Percentiles rank a stretch among this genome's conserved stretches.
phyloP scores from a whole-genome alignment of 2,113 vertebrate genomes.

The Oryctolagus cuniculus region mOryCun1.1 NC_091435.1:16623001-16623500 shows the following conservation, averaged over 20 bases:
- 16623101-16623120: neutral
- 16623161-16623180: neutral
- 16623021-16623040: neutral
- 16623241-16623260: neutral
- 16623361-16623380: neutral
- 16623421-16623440: neutral
- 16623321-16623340: neutral
- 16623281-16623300: neutral
- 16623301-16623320: neutral
- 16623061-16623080: neutral
- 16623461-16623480: slow-evolving; percentile 27
- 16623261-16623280: neutral
- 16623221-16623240: neutral
- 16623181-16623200: neutral
- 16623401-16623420: neutral
- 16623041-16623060: neutral
- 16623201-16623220: neutral
- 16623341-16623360: neutral
- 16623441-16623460: neutral
- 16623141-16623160: neutral
- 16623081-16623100: neutral
- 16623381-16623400: neutral
- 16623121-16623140: neutral
- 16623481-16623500: neutral
- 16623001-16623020: neutral